Evolutionary conservation across 2,113 vertebrate genomes (phyloP).

Genomic region (Siniperca chuatsi): DNA sequence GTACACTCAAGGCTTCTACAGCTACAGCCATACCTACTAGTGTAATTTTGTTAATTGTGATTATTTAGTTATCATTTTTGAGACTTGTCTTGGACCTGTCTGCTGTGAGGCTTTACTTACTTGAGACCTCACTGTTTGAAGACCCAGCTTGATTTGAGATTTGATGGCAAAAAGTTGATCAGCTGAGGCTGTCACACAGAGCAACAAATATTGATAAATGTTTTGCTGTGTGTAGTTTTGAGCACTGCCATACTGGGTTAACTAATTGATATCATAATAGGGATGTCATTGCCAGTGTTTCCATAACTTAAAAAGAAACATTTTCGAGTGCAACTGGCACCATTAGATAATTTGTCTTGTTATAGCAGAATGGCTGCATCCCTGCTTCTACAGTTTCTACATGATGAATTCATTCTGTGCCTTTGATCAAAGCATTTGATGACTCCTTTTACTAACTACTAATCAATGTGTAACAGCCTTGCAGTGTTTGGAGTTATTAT

Average conservation of each 20-base stretch:
- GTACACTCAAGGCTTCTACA: no score
- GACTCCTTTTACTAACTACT: neutral
- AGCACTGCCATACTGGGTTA: neutral
- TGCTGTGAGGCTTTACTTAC: neutral
- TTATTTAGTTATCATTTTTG: neutral
- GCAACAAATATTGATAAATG: neutral
- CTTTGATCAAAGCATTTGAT: neutral
- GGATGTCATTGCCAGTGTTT: no score
- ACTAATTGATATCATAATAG: neutral
- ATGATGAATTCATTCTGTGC: neutral
- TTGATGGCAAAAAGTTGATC: neutral
- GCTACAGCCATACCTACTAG: no score
- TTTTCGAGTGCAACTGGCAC: neutral
- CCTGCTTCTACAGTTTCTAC: neutral
- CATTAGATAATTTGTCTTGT: neutral
- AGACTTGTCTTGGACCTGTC: neutral
- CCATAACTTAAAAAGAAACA: neutral
- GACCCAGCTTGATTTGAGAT: neutral
- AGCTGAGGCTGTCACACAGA: neutral
- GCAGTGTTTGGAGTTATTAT: slow-evolving; percentile 9
- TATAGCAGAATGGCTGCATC: neutral
- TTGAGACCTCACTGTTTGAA: neutral
- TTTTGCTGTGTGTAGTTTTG: neutral
- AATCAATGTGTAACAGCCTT: slow-evolving; percentile 1
- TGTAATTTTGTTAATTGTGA: no score